Percentiles rank a stretch among this genome's conserved stretches.
These are phyloP conservation scores for Thunnus maccoyii DNA, from an alignment of 2,113 vertebrate species.

Conservation along the genomic window DNA sequence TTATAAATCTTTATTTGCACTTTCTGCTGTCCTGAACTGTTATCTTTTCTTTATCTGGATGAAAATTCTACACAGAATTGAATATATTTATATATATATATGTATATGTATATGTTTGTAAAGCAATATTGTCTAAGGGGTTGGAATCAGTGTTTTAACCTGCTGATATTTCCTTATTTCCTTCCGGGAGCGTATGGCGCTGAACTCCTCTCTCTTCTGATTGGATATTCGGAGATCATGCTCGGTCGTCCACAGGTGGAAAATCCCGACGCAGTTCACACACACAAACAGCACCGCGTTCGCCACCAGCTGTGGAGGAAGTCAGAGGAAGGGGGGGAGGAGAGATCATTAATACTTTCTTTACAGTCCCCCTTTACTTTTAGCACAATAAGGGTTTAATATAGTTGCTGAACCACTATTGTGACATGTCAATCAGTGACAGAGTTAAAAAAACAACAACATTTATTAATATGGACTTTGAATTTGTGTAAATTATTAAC, in stretches of 20 bases:
- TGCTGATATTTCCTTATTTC: slow-evolving; percentile 90
- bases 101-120: no score
- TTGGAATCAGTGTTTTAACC: slow-evolving; percentile 69
- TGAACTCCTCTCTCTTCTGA: slow-evolving; percentile 87
- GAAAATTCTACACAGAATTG: no score
- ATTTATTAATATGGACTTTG: neutral
- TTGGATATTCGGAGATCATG: slow-evolving; percentile 85
- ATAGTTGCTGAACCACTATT: neutral
- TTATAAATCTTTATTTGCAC: no score
- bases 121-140: neutral
- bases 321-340: neutral
- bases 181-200: slow-evolving; percentile 84
- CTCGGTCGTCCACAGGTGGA: slow-evolving; percentile 88
- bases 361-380: neutral
- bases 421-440: neutral
- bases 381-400: neutral
- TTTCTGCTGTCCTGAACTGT: no score
- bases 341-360: neutral
- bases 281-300: slow-evolving; percentile 89
- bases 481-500: neutral
- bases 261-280: slow-evolving; percentile 88
- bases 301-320: slow-evolving; percentile 84
- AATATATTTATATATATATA: no score
- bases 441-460: neutral
- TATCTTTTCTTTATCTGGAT: no score